Evolutionary conservation across 2,888 invertebrate genomes (phyloP).

Genomic region (Platycheirus albimanus): DNA sequence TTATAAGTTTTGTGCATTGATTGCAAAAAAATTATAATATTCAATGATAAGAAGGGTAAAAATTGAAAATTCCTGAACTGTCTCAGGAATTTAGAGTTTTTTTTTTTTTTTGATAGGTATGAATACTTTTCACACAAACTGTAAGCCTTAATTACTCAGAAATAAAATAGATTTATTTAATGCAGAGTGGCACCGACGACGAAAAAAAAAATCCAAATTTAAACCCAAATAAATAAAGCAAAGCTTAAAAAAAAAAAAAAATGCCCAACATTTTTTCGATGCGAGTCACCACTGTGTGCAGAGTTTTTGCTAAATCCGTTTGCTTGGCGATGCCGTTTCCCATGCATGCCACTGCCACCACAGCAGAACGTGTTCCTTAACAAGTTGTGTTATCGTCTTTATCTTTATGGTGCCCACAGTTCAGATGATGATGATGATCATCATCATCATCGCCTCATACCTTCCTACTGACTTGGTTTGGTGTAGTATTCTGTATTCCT

Average conservation of each 20-base stretch:
- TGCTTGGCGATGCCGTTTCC: conserved; percentile 49
- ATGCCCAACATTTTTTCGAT: conserved; percentile 50
- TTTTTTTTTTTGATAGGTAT: no score
- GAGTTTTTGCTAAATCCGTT: conserved; percentile 34
- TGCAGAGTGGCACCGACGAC: conserved; percentile 8
- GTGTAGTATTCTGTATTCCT: conserved; percentile 2
- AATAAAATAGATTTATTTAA: conserved; percentile 45
- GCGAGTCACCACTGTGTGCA: conserved; percentile 49
- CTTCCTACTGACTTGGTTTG: conserved; percentile 46
- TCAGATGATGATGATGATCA: conserved; percentile 60
- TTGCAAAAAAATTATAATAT: no score
- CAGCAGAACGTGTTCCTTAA: conserved; percentile 60
- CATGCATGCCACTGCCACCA: conserved; percentile 61
- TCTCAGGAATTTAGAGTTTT: no score
- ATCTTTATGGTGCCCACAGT: conserved; percentile 58
- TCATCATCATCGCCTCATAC: conserved; percentile 51
- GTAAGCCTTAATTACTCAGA: conserved; percentile 23
- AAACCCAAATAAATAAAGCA: conserved; percentile 36
- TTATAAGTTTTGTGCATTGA: no score
- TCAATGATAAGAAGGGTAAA: no score
- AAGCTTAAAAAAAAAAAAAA: conserved; percentile 24
- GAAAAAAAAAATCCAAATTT: conserved; percentile 39
- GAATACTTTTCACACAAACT: conserved; percentile 8
- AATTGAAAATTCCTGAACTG: no score
- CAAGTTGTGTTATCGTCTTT: conserved; percentile 59